Evolutionary conservation across 1,140 invertebrate genomes (phyloP), one percentile per base, ranked within the genome.

Genomic region (Musca domestica): DNA sequence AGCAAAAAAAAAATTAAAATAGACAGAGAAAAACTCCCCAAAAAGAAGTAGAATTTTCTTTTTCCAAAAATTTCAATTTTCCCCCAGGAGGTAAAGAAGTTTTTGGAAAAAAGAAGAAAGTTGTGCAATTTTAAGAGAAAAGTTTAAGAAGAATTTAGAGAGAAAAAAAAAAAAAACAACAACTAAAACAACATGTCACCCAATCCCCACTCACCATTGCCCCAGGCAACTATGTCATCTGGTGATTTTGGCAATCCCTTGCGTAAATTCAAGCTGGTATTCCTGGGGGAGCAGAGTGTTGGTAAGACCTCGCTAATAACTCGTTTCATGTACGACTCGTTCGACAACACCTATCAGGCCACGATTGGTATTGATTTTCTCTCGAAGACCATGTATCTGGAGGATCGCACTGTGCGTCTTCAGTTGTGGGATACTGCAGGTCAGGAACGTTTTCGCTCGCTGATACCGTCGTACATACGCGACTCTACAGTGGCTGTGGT

Each of bases 361-460:
- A 99, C 98, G 71, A 99, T 99, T 86, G 98, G 98, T 74, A 99
- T 99, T 84, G 98, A 99, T 85, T 99, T 99, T 86, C 88, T 99
- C 77, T 99, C 96, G 71, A 99, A 99, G 87, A 99, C 98, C 48
- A 99, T 99, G 98, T 99, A 99, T 86, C 85, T 99, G 74, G 98
- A 99, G 87, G 98, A 99, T 85, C 91, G 97, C 85, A 99, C 98
- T 71, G 97, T 99, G 64, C 88, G 98, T 82, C 87, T 99, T 75
- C 98, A 99, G 48, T 52, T 82, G 49, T 99, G 98, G 98, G 97
- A 99, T 83, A 99, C 97, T 58, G 98, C 98, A 19, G 97, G 97
- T 0, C 98, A 99, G 82, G 98, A 99, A 84, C 86, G 98, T 71
- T 99, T 99, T 86, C 88, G 98, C 74, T 98, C 95, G 71, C 87